Percentiles rank a stretch among this genome's conserved stretches.
These are phyloP conservation scores for Eptesicus fuscus DNA, from an alignment of 2,113 vertebrate genomes.

Conservation along the genomic window DNA sequence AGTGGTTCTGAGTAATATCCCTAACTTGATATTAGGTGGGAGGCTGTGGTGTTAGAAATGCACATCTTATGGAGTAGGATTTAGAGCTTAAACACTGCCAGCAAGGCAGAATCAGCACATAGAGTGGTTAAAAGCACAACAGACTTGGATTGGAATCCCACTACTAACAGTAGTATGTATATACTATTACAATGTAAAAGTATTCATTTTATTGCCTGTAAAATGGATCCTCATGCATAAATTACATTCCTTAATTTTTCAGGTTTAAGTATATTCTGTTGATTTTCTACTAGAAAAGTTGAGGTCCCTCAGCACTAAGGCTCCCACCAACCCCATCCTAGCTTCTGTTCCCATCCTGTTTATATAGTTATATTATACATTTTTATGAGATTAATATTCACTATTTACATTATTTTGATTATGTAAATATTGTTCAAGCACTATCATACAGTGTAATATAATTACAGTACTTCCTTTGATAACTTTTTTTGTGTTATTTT, in stretches of 20 bases:
- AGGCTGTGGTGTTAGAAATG: neutral
- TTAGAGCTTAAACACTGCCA: neutral
- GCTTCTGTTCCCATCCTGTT: neutral
- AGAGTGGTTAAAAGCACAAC: neutral
- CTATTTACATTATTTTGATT: neutral
- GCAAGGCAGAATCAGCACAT: neutral
- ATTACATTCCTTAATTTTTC: neutral
- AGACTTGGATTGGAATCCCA: neutral
- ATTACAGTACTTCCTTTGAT: neutral
- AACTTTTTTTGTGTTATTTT: neutral
- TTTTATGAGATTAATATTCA: neutral
- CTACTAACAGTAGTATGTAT: neutral
- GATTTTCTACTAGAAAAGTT: neutral
- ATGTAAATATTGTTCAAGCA: neutral
- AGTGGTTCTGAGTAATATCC: neutral
- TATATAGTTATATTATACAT: neutral
- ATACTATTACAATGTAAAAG: neutral
- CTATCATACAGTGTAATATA: neutral
- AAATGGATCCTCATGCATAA: neutral
- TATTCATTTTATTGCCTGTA: neutral
- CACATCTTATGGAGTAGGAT: neutral
- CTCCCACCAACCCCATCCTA: neutral
- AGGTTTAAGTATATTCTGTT: neutral
- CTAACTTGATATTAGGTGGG: neutral
- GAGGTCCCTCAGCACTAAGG: neutral